Conservation (phyloP, 2,888 invertebrate species). For the Carcina quercana region DNA sequence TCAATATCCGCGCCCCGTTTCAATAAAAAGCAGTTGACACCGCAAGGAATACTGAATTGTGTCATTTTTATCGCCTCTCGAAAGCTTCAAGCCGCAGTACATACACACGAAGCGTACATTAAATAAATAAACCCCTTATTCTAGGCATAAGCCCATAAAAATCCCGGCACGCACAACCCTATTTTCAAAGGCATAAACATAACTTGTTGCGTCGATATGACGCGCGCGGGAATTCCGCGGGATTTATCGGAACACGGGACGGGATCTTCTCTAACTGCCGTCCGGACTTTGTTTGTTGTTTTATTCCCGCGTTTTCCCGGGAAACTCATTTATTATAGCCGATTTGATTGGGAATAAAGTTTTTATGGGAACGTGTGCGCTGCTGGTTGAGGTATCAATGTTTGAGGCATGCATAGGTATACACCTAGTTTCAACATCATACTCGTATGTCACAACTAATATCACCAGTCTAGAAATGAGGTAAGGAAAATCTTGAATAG, state of each 20-base stretch:
- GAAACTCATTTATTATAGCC: slow-evolving; percentile 11
- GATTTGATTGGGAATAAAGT: slow-evolving; percentile 15
- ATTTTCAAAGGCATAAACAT: slow-evolving; percentile 13
- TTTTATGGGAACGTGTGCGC: slow-evolving; percentile 4
- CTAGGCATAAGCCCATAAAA: slow-evolving; percentile 7
- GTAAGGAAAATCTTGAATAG: no score
- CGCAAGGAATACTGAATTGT: no score
- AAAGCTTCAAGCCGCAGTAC: not conserved
- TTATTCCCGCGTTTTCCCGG: slow-evolving; percentile 7
- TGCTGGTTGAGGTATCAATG: slow-evolving; percentile 1
- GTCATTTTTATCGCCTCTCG: not conserved
- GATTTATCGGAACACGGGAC: slow-evolving; percentile 12
- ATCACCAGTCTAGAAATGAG: no score
- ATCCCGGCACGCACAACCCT: slow-evolving; percentile 11
- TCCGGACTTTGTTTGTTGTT: slow-evolving; percentile 12
- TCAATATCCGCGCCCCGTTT: no score
- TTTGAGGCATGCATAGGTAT: no score
- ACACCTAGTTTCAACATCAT: no score
- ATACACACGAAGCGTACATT: slow-evolving; percentile 1
- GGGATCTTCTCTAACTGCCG: slow-evolving; percentile 20
- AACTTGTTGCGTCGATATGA: slow-evolving; percentile 29
- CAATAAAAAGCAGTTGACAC: no score
- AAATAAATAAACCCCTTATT: slow-evolving; percentile 7
- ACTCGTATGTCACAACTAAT: no score
- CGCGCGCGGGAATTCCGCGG: slow-evolving; percentile 18